Base-by-base conservation (phyloP, 92 coral and sea anemone genomes). In the Parazoanthus darwini region DNA sequence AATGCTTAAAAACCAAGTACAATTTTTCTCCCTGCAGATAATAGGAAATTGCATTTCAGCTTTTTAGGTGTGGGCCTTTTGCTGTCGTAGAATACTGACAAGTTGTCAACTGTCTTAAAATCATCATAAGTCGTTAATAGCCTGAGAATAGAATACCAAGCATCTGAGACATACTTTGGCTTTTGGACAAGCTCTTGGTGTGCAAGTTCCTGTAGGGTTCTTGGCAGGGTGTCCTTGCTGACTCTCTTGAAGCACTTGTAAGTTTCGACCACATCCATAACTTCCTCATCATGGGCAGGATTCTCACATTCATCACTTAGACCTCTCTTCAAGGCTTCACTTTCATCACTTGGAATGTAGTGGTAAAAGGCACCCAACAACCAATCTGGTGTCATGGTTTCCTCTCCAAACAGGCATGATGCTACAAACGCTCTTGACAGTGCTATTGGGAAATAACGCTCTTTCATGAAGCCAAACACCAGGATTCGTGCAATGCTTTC, bases 361-460 rank as follows among this genome's bases (percentile, higher is more conserved):
- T 50, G 82, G 82, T 79, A 73, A 73, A 85, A 76, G 66, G 79
- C 65, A 18, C 67, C 79, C 70, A 72, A 43, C 81, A 85, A 23
- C 81, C 88, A 85, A 46, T 85, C 88, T 54, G 56, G 18, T 85
- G 88, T 85, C 42, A 85, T 72, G 58, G 66, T 43, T 85, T 85
- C 46, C 79, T 67, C 70, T 46, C 33, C 7, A 73, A 67, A 72
- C 77, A 70, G 66, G 79, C 67, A 54, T 71, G 80, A 68, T 54
- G 78, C 79, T 54, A 73, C 59, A 86, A 86, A 86, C 6, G 68
- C 79, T 74, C 63, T 79, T 79, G 83, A 79, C 83, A 70, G 37
- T 78, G 81, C 81, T 78, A 46, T 44, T 78, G 81, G 81, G 37
- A 78, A 78, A 78, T 78, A 78, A 78, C 38, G 65, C 37, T 78